Evolutionary conservation across 2,113 vertebrate genomes (phyloP).

Genomic region (Equus quagga): DNA sequence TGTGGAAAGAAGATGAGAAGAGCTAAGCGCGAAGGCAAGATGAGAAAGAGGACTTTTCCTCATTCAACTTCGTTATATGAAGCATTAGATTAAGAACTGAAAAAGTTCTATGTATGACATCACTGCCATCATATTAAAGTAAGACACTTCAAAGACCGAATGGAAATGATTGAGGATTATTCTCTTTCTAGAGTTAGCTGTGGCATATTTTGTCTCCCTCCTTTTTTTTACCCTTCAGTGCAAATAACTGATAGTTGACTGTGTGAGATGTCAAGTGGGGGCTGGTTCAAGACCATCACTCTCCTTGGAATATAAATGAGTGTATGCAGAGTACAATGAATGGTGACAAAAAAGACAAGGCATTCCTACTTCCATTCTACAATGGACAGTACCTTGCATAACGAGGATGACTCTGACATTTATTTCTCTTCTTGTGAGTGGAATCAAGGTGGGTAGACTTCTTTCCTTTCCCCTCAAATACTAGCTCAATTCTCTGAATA

Average conservation of each 20-base stretch:
- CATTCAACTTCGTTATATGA: not conserved
- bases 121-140: not conserved
- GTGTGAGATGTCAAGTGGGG: no score
- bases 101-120: not conserved
- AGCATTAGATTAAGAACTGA: not conserved
- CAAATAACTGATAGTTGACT: not conserved
- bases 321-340: accelerated
- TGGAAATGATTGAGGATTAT: not conserved
- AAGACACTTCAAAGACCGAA: not conserved
- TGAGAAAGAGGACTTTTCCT: not conserved
- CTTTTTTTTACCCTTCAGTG: not conserved
- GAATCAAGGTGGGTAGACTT: not conserved
- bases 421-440: not conserved
- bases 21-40: not conserved
- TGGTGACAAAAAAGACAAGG: not conserved
- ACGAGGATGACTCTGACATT: not conserved
- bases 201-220: accelerated
- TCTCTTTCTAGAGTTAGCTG: not conserved
- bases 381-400: not conserved
- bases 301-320: not conserved
- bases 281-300: not conserved
- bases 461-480: not conserved
- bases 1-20: not conserved
- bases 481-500: constrained; percentile 73
- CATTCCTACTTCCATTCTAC: accelerated